phyloP scores from a whole-genome alignment of 2,888 invertebrate genomes.

The Scaptomyza parva region DNA sequence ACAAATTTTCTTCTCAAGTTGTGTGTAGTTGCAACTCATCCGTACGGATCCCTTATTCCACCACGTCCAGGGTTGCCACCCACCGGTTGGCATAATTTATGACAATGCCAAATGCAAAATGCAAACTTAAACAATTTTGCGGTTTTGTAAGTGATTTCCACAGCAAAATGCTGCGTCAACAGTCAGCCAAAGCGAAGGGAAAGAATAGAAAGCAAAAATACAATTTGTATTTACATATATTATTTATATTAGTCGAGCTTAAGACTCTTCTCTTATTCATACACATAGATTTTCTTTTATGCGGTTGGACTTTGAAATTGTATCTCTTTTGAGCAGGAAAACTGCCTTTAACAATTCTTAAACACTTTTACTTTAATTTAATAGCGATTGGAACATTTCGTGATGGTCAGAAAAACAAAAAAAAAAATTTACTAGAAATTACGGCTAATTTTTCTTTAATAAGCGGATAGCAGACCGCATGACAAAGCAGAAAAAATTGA shows the following conservation, averaged over 20 bases:
- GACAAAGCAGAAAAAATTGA: slow-evolving; percentile 3
- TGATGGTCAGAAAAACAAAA: neutral
- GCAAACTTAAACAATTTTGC: slow-evolving; percentile 44
- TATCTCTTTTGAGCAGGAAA: neutral
- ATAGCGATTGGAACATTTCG: neutral
- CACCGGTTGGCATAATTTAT: slow-evolving; percentile 32
- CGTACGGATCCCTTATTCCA: slow-evolving; percentile 1
- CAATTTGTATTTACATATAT: slow-evolving; percentile 9
- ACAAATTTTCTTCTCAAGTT: slow-evolving; percentile 53
- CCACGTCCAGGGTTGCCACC: neutral
- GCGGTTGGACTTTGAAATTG: neutral
- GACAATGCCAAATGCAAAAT: slow-evolving; percentile 45
- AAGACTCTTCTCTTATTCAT: neutral
- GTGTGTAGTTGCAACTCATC: slow-evolving; percentile 30
- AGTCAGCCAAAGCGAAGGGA: neutral
- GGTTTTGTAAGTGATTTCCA: slow-evolving; percentile 20
- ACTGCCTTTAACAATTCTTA: too few relatives aligned
- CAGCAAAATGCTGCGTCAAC: slow-evolving; percentile 28
- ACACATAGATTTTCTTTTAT: neutral
- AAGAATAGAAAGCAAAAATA: slow-evolving; percentile 13
- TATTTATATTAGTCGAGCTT: slow-evolving; percentile 13
- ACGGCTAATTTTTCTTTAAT: slow-evolving; percentile 22
- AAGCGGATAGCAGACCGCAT: slow-evolving; percentile 7
- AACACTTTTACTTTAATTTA: neutral
- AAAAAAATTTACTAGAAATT: slow-evolving; percentile 9